Evolutionary conservation across 1,140 invertebrate species (phyloP).

Genomic region (Phthorimaea operculella): DNA sequence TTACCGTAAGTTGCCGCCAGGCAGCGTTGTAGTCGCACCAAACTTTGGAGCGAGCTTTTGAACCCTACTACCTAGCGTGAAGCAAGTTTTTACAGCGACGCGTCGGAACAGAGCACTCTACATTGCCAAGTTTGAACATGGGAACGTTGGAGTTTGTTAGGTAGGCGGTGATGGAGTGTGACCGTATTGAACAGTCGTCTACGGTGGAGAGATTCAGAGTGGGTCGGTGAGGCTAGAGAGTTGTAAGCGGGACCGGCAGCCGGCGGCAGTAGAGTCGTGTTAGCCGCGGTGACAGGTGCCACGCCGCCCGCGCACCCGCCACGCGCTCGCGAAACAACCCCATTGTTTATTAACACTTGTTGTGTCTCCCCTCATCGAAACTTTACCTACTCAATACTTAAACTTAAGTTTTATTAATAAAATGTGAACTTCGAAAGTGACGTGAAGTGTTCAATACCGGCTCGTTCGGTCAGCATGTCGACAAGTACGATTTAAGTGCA

Average conservation of each 20-base stretch:
- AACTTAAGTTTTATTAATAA: conserved; percentile 16
- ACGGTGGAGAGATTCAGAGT: conserved; percentile 1
- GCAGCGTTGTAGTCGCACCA: conserved; percentile 10
- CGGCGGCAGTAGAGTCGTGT: conserved; percentile 53
- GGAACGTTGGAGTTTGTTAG: conserved; percentile 17
- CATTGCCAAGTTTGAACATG: neutral
- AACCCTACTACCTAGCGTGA: neutral
- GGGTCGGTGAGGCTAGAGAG: conserved; percentile 22
- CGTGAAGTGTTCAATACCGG: conserved; percentile 58
- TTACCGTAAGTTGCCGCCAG: conserved; percentile 8
- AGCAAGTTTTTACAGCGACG: neutral
- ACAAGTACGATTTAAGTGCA: conserved; percentile 58
- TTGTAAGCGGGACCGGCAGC: conserved; percentile 32
- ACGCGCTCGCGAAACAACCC: conserved; percentile 49
- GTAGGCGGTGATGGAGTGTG: neutral
- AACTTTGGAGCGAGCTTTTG: conserved; percentile 18
- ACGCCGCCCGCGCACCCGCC: conserved; percentile 31
- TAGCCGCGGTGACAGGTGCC: conserved; percentile 54
- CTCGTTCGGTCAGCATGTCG: conserved; percentile 38
- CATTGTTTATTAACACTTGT: conserved; percentile 60
- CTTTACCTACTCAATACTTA: conserved; percentile 11
- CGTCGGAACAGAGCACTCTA: neutral
- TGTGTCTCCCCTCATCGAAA: conserved; percentile 26
- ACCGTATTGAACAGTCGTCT: neutral
- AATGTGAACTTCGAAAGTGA: conserved; percentile 54